phyloP scores from a whole-genome alignment of 2,888 invertebrate species.

The Xanthia togata region DNA sequence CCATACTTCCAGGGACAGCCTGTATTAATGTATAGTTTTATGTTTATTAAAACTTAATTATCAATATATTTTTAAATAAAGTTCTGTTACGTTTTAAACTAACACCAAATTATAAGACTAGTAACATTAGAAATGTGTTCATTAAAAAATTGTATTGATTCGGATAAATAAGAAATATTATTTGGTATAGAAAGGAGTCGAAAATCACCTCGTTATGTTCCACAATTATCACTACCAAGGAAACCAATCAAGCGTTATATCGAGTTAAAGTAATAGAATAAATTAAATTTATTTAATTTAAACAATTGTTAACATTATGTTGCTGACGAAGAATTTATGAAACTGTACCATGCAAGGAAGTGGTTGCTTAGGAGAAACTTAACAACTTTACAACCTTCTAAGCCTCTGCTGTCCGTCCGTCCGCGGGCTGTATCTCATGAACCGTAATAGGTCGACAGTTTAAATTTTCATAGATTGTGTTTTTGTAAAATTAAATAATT shows the following conservation, averaged over 20 bases:
- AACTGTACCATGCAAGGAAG: background rate
- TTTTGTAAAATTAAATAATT: too few species aligned
- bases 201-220: background rate
- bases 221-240: background rate
- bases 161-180: background rate
- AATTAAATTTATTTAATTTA: background rate
- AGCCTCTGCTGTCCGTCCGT: too few species aligned
- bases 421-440: too few species aligned
- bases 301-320: too few species aligned
- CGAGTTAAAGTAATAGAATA: background rate
- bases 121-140: background rate
- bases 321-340: background rate
- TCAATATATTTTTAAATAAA: background rate
- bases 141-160: background rate
- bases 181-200: background rate
- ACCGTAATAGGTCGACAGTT: too few species aligned
- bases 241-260: constrained; percentile 16
- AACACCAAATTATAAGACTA: background rate
- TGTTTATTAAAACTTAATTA: too few species aligned
- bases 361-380: too few species aligned
- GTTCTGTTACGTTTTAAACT: background rate
- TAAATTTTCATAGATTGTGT: too few species aligned
- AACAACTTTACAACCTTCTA: too few species aligned
- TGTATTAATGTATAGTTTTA: too few species aligned
- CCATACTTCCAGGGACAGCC: too few species aligned